A percentile compares a stretch with the other conserved stretches of the same genome.
phyloP scores from a whole-genome alignment of 2,888 invertebrate species.

The Hemistola chrysoprasaria region DNA sequence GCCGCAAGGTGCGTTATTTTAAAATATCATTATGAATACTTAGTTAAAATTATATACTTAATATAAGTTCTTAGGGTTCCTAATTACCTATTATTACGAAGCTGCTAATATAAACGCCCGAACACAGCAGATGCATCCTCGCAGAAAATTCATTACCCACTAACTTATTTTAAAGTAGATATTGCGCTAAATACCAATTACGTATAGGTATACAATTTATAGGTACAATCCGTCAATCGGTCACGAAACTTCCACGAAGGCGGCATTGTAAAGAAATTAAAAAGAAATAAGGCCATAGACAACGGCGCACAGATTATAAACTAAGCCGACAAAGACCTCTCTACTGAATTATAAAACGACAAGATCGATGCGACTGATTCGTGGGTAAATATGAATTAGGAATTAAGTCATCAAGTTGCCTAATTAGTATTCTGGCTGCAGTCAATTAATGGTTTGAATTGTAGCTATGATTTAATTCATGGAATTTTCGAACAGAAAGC shows the following conservation, averaged over 20 bases:
- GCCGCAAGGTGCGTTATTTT: conserved; percentile 50
- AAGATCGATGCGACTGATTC: conserved; percentile 35
- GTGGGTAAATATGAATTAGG: conserved; percentile 20
- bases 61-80: too few species aligned
- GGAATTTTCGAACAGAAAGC: too few species aligned
- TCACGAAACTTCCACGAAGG: conserved; percentile 51
- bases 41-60: too few species aligned
- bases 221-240: neutral
- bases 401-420: conserved; percentile 15
- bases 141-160: too few species aligned
- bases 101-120: too few species aligned
- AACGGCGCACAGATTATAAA: conserved; percentile 43
- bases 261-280: conserved; percentile 68
- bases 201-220: too few species aligned
- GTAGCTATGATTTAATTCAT: too few species aligned
- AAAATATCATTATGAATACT: too few species aligned
- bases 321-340: conserved; percentile 47
- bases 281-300: conserved; percentile 70
- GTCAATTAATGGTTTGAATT: conserved; percentile 4
- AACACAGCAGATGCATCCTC: too few species aligned
- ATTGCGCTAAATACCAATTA: too few species aligned
- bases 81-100: too few species aligned
- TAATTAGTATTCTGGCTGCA: conserved; percentile 12
- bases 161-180: too few species aligned
- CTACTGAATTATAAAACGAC: conserved; percentile 52